Base-by-base conservation (phyloP, 2,797 vertebrate species). In the Rhinophrynus dorsalis region DNA sequence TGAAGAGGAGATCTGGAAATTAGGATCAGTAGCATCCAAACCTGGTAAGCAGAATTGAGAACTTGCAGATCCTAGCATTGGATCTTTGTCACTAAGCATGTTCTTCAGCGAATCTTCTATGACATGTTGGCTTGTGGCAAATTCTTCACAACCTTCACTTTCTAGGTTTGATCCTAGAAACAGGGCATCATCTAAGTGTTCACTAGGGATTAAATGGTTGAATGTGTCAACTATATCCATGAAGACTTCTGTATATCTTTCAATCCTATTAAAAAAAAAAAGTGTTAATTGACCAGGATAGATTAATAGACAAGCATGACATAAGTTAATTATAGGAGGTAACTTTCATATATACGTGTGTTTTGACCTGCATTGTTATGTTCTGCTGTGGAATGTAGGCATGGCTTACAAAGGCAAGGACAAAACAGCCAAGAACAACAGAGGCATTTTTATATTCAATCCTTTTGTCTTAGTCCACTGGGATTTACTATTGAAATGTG, bases 71-170 rank as follows among this genome's bases (percentile, higher is more conserved):
- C 96, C 97, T 91, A 99, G 94, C 97, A 99, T 99, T 79, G 97
- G 97, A 91, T 99, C 97, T 91, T 98, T 99, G 91, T 99, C 96
- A 90, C 97, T 98, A 83, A 99, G 94, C 97, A 99, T 99, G 91
- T 96, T 98, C 90, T 95, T 99, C 84, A 98, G 90, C 77, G 96
- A 96, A 90, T 97, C 94, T 89, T 96, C 95, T 83, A 94, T 87
- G 80, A 83, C 82, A 87, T 86, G 89, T 75, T 88, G 85, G 90
- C 91, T 92, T 76, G 93, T 73, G 85, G 92, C 93, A 92, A 95
- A 93, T 83, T 95, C 95, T 91, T 97, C 96, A 94, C 94, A 92
- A 82, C 93, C 93, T 92, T 96, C 97, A 93, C 95, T 96, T 90
- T 98, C 95, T 93, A 94, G 88, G 88, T 94, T 96, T 87, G 96